A percentile compares a stretch with the other conserved stretches of the same genome.
These are phyloP conservation scores for Hirtodrosophila duncani DNA, from an alignment of 2,888 invertebrate genomes.

Conservation along the genomic window DNA sequence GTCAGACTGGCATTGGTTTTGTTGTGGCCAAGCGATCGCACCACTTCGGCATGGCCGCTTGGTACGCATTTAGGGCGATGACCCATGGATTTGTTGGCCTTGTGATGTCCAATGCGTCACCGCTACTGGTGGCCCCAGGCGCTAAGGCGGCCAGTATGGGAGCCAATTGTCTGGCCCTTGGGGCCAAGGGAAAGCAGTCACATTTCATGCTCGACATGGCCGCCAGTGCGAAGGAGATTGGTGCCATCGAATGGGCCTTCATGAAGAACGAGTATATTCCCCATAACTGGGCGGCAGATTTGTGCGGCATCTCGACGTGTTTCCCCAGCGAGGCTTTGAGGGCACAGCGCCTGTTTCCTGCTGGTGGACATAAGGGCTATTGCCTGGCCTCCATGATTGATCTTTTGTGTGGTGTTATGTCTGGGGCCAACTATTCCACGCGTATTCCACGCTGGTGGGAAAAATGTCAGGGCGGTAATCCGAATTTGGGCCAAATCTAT, in stretches of 20 bases:
- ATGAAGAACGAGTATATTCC: conserved; percentile 33
- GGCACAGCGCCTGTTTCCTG: conserved; percentile 33
- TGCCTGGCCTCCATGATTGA: conserved; percentile 43
- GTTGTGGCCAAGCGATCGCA: conserved; percentile 50
- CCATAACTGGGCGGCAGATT: conserved; percentile 37
- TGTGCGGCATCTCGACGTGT: conserved; percentile 32
- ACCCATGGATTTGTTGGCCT: conserved; percentile 32
- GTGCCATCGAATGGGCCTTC: conserved; percentile 40
- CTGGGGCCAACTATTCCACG: conserved; percentile 42
- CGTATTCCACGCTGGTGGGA: conserved; percentile 23
- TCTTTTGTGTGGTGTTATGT: conserved; percentile 44
- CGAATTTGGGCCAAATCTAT: conserved; percentile 39
- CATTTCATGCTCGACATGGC: conserved; percentile 50
- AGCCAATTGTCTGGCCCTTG: conserved; percentile 45
- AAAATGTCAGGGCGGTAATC: not conserved
- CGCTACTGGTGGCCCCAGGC: conserved; percentile 34
- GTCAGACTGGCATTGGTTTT: conserved; percentile 37
- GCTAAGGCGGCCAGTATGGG: conserved; percentile 26
- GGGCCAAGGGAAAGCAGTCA: conserved; percentile 25
- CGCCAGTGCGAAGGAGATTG: conserved; percentile 31
- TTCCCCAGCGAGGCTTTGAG: conserved; percentile 33
- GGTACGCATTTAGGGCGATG: conserved; percentile 49
- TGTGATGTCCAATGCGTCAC: conserved; percentile 39
- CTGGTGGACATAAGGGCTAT: conserved; percentile 40
- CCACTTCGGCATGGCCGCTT: conserved; percentile 50